Percentiles rank a stretch among this genome's conserved stretches.
Conservation (phyloP, 2,797 vertebrate species). For the Aplochiton taeniatus region DNA sequence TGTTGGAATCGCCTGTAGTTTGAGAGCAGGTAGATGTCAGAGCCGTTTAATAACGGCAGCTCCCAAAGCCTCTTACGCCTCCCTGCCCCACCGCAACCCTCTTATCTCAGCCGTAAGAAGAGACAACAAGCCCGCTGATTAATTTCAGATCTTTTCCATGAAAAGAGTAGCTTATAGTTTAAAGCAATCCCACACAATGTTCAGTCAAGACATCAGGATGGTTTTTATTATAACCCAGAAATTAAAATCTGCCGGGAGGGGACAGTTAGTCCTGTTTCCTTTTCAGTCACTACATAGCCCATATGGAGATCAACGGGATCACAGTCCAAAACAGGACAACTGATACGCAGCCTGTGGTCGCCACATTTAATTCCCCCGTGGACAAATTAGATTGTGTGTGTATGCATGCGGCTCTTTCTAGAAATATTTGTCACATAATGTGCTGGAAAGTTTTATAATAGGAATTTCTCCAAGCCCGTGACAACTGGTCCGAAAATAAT, state of each 20-base stretch:
- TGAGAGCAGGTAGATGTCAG: constrained; percentile 78
- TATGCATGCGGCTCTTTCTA: no score
- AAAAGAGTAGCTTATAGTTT: constrained; percentile 78
- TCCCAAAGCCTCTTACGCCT: constrained; percentile 77
- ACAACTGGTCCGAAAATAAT: no score
- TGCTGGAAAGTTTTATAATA: no score
- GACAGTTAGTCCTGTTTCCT: constrained; percentile 38
- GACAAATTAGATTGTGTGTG: neutral
- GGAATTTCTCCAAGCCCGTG: no score
- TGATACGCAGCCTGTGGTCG: constrained; percentile 41
- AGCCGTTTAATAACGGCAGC: constrained; percentile 71
- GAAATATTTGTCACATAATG: no score
- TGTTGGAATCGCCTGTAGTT: constrained; percentile 62
- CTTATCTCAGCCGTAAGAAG: constrained; percentile 70
- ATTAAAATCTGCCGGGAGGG: constrained; percentile 36
- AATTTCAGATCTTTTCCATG: constrained; percentile 76
- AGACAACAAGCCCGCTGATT: constrained; percentile 72
- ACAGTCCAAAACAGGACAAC: constrained; percentile 31
- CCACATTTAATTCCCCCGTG: constrained; percentile 41
- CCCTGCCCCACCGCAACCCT: constrained; percentile 62
- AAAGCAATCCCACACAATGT: constrained; percentile 68
- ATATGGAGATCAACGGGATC: constrained; percentile 54
- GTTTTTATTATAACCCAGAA: constrained; percentile 42
- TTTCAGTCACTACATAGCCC: constrained; percentile 34
- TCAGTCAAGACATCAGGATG: constrained; percentile 42